Base-by-base conservation (phyloP, 2,113 vertebrate species). In the Epinephelus cyanopodus region DNA sequence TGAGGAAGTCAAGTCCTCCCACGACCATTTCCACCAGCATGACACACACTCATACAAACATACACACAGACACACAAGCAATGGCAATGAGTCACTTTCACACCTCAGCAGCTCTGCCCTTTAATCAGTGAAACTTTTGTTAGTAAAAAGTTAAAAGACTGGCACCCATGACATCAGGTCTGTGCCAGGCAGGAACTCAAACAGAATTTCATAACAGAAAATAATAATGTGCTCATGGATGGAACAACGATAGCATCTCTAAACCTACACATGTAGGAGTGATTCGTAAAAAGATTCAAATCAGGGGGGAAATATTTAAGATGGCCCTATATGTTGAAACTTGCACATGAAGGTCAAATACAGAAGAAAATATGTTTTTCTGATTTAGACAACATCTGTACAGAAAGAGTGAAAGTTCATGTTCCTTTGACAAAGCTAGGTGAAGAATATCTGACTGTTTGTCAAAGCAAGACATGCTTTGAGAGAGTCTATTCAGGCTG, bases 21-120 rank as follows among this genome's bases (percentile, higher is more conserved):
- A 94, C 93, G 12, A 77, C 60, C 83, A 88, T 93, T 95, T 94
- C 93, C 94, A 94, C 85, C 63, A 69, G 71, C 53, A 11, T 64
- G 21, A n/a, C 56, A 42, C n/a, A 45, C 53, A 23, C 48, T 21
- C 62, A 39, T n/a, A 47, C 39, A 47, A 21, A 4, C n/a, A 23
- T 39, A 47, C 73, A 39, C 47, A 50, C 42, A 27, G 9, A 50
- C 54, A 42, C 15, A 60, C 50, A 5, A 12, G 57, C 11, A 23
- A 18, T 53, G 56, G 56, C 21, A 0, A 62, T 85, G 87, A 89
- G 70, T 88, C 92, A 79, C 39, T 62, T 53, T 84, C 14, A 37
- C 62, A 85, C 77, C 66, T 81, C 37, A 2, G 65, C 37, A 2
- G 68, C 83, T 81, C 83, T 88, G 83, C 87, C 72, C 85, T 87